Evolutionary conservation across 2,888 invertebrate species (phyloP).

Genomic region (Yponomeuta malinellus): DNA sequence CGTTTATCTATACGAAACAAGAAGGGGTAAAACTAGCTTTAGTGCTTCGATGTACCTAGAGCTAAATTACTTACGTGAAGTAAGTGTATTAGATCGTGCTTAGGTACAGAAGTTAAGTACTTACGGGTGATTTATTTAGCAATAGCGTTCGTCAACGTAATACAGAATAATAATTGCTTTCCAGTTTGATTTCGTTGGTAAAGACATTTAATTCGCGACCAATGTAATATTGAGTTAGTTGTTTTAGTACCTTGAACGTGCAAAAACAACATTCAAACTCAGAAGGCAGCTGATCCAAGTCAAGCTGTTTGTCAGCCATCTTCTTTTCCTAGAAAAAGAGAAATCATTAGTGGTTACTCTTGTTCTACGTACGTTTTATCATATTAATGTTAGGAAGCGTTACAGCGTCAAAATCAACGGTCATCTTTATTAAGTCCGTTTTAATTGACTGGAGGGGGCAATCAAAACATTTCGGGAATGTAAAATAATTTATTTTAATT

Average conservation of each 20-base stretch:
- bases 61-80: constrained; percentile 15
- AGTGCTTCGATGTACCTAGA: not conserved
- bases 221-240: constrained; percentile 37
- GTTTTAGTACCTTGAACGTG: constrained; percentile 90
- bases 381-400: constrained; percentile 21
- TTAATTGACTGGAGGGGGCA: not conserved
- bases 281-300: constrained; percentile 93
- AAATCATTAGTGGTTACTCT: constrained; percentile 50
- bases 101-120: not conserved
- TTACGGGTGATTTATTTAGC: not conserved
- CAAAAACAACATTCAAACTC: constrained; percentile 98
- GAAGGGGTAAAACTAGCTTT: not conserved
- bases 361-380: constrained; percentile 17
- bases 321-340: constrained; percentile 80
- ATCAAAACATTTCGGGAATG: too few relatives aligned
- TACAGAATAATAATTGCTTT: not conserved
- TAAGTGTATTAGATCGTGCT: not conserved
- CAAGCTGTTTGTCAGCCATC: constrained; percentile 82
- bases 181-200: not conserved
- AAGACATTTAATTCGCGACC: not conserved
- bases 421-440: not conserved
- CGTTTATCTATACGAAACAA: not conserved
- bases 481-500: too few relatives aligned
- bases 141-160: not conserved
- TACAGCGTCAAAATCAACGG: not conserved